Evolutionary conservation across 2,888 invertebrate species (phyloP).

Genomic region (Hoplodrina blanda): DNA sequence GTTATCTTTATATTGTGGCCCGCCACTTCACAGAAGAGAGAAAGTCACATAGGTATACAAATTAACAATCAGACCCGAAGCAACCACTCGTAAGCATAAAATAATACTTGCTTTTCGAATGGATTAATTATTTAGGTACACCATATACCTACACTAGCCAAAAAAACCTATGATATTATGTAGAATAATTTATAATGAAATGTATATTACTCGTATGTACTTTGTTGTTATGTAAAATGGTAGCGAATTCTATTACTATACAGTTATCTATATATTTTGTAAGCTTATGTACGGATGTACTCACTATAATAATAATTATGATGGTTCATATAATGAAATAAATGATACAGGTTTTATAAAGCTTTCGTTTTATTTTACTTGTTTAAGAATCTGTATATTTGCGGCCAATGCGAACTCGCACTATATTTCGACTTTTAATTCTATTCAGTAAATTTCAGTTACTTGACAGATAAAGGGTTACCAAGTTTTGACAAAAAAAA

Average conservation of each 20-base stretch:
- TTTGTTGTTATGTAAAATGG: conserved; percentile 39
- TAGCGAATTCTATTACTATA: conserved; percentile 45
- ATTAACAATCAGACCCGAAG: too few species aligned
- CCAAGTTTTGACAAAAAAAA: too few species aligned
- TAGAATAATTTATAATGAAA: conserved; percentile 19
- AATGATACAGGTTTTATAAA: conserved; percentile 41
- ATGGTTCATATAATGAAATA: conserved; percentile 49
- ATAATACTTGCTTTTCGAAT: too few species aligned
- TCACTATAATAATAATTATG: conserved; percentile 30
- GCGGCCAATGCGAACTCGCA: not conserved
- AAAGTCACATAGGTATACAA: too few species aligned
- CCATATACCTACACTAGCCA: conserved; percentile 29
- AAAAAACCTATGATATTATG: conserved; percentile 26
- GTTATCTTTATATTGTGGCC: too few species aligned
- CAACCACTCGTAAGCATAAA: too few species aligned
- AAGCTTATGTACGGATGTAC: conserved; percentile 54
- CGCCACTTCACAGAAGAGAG: too few species aligned
- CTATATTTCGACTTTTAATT: too few species aligned
- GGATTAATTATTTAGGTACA: not conserved
- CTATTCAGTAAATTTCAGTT: too few species aligned
- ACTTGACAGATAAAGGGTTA: too few species aligned
- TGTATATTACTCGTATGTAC: not conserved
- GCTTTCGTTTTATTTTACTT: conserved; percentile 23
- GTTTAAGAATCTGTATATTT: not conserved
- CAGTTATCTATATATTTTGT: conserved; percentile 49